These are phyloP conservation scores for Lates calcarifer DNA, from an alignment of 2,113 vertebrate genomes.

Conservation along the genomic window DNA sequence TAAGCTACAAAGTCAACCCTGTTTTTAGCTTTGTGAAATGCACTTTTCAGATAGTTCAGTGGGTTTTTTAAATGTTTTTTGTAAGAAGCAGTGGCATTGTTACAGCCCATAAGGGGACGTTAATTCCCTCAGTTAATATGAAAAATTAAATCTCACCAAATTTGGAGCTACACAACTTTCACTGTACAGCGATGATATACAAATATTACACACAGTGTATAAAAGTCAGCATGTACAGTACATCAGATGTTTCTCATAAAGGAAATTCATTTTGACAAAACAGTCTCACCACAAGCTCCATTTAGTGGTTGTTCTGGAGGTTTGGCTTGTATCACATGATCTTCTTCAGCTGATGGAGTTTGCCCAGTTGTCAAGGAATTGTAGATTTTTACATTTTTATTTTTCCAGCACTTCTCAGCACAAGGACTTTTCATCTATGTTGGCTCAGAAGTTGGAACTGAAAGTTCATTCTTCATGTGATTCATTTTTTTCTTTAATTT, in stretches of 20 bases:
- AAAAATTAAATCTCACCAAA: not conserved
- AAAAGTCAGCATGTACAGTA: not conserved
- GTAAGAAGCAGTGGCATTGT: not conserved
- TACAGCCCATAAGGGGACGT: not conserved
- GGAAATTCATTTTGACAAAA: not conserved
- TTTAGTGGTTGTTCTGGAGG: not conserved
- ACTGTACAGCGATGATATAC: not conserved
- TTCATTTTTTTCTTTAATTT: constrained; percentile 1
- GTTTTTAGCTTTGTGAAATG: not conserved
- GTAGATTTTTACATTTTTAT: not conserved
- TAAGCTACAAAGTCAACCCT: not conserved
- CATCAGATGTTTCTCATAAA: not conserved
- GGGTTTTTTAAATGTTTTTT: not conserved
- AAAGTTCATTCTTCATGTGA: not conserved
- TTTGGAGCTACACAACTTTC: not conserved
- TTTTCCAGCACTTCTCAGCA: not conserved
- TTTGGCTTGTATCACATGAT: not conserved
- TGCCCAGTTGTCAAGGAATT: not conserved
- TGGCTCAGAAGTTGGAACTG: not conserved
- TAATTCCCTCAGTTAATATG: not conserved
- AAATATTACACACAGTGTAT: not conserved
- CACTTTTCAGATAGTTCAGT: not conserved
- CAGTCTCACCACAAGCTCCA: not conserved
- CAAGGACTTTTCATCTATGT: not conserved
- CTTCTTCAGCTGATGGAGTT: not conserved